Percentiles rank a stretch among this genome's conserved stretches.
Conservation (phyloP, 2,888 invertebrate genomes). For the Tortrix viridana region DNA sequence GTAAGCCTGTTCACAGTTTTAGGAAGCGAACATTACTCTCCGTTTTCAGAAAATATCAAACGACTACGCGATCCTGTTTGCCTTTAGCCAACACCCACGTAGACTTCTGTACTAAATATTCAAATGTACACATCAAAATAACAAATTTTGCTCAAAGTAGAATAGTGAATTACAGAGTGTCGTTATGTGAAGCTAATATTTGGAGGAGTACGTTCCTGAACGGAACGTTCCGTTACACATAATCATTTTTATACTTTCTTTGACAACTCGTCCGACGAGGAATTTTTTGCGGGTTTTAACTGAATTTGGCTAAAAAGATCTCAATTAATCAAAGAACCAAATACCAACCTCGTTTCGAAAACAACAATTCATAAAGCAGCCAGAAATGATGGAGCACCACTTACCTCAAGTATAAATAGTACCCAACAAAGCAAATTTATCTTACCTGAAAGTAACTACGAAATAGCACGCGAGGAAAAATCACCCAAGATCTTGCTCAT, state of each 20-base stretch:
- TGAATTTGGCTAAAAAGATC: not conserved
- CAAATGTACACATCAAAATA: not conserved
- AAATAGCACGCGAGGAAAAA: conserved; percentile 11
- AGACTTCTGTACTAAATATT: not conserved
- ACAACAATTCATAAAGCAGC: not conserved
- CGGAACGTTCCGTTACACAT: too few species aligned
- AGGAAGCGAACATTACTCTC: not conserved
- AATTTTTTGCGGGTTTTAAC: too few species aligned
- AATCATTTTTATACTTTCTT: too few species aligned
- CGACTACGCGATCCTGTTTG: not conserved
- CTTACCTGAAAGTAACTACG: conserved; percentile 8
- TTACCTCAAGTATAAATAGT: conserved; percentile 9
- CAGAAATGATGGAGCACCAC: conserved; percentile 12
- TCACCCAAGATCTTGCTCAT: conserved; percentile 6
- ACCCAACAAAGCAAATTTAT: conserved; percentile 7
- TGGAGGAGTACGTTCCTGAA: too few species aligned
- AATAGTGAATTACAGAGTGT: not conserved
- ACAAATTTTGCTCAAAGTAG: not conserved
- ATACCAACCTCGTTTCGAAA: not conserved
- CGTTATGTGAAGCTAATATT: not conserved
- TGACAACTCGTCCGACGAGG: too few species aligned
- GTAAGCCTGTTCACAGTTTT: not conserved
- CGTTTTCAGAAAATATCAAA: not conserved
- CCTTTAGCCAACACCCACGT: not conserved
- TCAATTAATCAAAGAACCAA: not conserved